These are phyloP conservation scores for Lagocephalus sceleratus DNA, from an alignment of 2,797 vertebrate species.

Conservation along the genomic window DNA sequence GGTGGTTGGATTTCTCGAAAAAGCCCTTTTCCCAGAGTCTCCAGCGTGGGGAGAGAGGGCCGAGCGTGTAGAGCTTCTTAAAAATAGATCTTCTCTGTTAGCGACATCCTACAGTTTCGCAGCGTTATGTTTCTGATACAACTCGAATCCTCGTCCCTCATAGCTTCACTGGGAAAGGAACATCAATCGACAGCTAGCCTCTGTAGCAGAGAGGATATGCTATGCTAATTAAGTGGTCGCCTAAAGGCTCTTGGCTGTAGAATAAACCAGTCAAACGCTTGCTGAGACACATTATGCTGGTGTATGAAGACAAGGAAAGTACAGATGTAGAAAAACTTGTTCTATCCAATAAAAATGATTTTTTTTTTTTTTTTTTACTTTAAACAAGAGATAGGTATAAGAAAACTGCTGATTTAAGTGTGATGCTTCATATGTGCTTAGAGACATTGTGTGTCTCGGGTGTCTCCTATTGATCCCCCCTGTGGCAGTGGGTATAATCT, in stretches of 20 bases:
- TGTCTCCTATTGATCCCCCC: slow-evolving; percentile 67
- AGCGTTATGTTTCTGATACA: slow-evolving; percentile 50
- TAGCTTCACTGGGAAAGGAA: slow-evolving; percentile 32
- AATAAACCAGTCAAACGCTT: slow-evolving; percentile 23
- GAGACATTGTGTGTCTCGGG: slow-evolving; percentile 31
- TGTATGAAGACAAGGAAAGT: slow-evolving; percentile 4
- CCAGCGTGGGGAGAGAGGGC: slow-evolving; percentile 52
- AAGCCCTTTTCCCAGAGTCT: slow-evolving; percentile 70
- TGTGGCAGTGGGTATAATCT: slow-evolving; percentile 68
- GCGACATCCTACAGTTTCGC: slow-evolving; percentile 59
- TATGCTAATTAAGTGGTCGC: slow-evolving; percentile 23
- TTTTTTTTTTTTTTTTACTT: too few species aligned
- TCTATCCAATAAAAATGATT: neutral
- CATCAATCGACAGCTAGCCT: slow-evolving; percentile 40
- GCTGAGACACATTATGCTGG: slow-evolving; percentile 13
- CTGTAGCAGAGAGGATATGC: slow-evolving; percentile 16
- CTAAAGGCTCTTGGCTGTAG: slow-evolving; percentile 25
- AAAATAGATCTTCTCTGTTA: slow-evolving; percentile 71
- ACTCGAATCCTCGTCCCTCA: slow-evolving; percentile 47
- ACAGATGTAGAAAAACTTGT: neutral
- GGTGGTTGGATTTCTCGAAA: slow-evolving; percentile 80
- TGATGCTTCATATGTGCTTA: slow-evolving; percentile 1
- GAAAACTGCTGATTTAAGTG: too few species aligned
- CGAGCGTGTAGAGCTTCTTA: slow-evolving; percentile 57
- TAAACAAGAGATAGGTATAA: neutral